phyloP scores from a whole-genome alignment of 2,113 vertebrate genomes.

The Plectropomus leopardus region DNA sequence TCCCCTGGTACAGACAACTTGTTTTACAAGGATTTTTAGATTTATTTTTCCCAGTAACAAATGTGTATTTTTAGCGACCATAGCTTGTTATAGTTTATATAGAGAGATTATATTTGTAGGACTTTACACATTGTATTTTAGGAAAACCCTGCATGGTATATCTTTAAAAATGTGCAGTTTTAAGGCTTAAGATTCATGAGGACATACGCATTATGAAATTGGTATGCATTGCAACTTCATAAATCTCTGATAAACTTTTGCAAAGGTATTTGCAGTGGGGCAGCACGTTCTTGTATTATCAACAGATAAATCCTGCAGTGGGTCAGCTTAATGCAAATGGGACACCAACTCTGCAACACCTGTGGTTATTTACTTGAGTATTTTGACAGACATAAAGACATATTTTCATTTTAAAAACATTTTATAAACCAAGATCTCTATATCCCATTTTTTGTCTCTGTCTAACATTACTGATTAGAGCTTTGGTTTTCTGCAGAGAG shows the following conservation, averaged over 20 bases:
- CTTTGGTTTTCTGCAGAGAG: neutral
- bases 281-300: neutral
- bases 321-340: neutral
- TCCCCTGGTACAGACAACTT: too few species aligned
- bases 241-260: neutral
- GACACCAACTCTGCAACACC: neutral
- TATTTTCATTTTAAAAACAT: neutral
- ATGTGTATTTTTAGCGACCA: neutral
- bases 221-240: neutral
- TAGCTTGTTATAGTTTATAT: too few species aligned
- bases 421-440: too few species aligned
- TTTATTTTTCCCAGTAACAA: neutral
- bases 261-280: neutral
- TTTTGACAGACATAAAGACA: neutral
- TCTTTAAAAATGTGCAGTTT: too few species aligned
- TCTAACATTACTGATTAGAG: neutral
- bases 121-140: too few species aligned
- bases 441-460: too few species aligned
- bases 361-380: neutral
- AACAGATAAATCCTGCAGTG: neutral
- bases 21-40: neutral
- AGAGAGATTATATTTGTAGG: too few species aligned
- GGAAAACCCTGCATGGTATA: too few species aligned
- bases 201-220: too few species aligned
- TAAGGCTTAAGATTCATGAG: too few species aligned